These are phyloP conservation scores for Trilocha varians DNA, from an alignment of 2,888 invertebrate genomes.

Conservation along the genomic window DNA sequence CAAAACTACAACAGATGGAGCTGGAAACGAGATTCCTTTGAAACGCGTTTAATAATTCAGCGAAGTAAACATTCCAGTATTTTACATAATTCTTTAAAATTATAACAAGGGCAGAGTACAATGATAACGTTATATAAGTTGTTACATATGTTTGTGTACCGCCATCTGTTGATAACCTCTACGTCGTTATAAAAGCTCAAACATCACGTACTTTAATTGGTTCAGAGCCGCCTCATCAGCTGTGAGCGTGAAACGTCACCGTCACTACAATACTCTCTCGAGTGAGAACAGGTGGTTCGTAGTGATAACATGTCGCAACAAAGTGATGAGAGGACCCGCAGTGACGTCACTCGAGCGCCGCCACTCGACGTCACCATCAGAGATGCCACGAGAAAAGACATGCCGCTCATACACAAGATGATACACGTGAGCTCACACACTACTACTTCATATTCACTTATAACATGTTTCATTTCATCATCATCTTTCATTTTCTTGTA, in stretches of 20 bases:
- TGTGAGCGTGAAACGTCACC: neutral
- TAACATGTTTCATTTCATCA: no score
- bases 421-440: slow-evolving; percentile 37
- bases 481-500: no score
- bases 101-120: no score
- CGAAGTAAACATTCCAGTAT: no score
- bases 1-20: no score
- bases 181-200: neutral
- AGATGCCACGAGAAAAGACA: slow-evolving; percentile 32
- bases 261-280: neutral
- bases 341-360: slow-evolving; percentile 1
- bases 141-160: no score
- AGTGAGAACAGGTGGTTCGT: neutral
- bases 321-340: neutral
- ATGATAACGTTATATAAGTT: no score
- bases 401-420: slow-evolving; percentile 33
- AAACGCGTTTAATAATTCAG: no score
- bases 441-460: no score
- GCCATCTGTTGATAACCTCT: neutral
- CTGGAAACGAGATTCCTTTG: no score
- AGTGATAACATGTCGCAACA: neutral
- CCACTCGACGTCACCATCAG: slow-evolving; percentile 28
- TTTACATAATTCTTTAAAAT: no score
- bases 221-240: neutral
- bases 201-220: neutral